These are phyloP conservation scores for Thaumatotibia leucotreta DNA, from an alignment of 1,140 invertebrate species.

Conservation along the genomic window DNA sequence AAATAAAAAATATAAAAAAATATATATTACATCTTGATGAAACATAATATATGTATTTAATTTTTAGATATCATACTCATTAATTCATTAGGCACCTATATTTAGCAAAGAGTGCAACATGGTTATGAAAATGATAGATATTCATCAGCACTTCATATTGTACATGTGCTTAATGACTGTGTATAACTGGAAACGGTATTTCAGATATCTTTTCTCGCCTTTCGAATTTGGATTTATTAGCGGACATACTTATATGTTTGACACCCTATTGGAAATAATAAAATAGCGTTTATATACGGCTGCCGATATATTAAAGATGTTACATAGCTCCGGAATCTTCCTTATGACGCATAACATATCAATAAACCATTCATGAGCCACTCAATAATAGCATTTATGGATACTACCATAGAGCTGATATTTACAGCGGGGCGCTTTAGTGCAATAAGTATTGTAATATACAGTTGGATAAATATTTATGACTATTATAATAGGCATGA, in stretches of 20 bases:
- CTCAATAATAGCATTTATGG: slow-evolving; percentile 2
- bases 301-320: neutral
- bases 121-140: too few species aligned
- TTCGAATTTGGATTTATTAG: neutral
- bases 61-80: too few species aligned
- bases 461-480: neutral
- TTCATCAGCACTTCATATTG: too few species aligned
- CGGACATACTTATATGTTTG: neutral
- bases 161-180: too few species aligned
- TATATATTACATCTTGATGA: too few species aligned
- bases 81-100: too few species aligned
- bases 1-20: too few species aligned
- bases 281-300: neutral
- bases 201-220: neutral
- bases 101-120: too few species aligned
- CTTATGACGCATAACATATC: neutral
- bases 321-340: neutral
- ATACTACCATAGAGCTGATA: neutral
- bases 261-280: neutral
- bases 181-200: too few species aligned
- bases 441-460: neutral
- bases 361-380: slow-evolving; percentile 6
- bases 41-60: too few species aligned
- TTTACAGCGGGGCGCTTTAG: neutral
- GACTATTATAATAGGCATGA: too few species aligned